These are phyloP conservation scores for Tenthredo mesomela DNA, from an alignment of 2,888 invertebrate species.

Conservation along the genomic window DNA sequence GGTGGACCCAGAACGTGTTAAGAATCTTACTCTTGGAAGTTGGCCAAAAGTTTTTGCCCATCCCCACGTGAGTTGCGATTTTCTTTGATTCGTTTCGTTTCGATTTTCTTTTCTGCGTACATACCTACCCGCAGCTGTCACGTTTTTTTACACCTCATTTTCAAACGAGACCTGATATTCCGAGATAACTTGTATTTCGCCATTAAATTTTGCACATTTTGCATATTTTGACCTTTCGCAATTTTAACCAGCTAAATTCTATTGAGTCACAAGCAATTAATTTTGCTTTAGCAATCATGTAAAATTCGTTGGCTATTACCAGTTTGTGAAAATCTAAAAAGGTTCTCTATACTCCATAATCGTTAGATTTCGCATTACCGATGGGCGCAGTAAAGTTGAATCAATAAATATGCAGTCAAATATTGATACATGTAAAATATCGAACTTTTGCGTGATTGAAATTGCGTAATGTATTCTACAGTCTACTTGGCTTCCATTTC, in stretches of 20 bases:
- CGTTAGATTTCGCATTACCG: neutral
- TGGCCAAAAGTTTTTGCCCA: constrained; percentile 26
- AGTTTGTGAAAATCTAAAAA: too few species aligned
- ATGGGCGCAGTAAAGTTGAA: neutral
- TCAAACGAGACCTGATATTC: neutral
- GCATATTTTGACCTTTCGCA: neutral
- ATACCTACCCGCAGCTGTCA: neutral
- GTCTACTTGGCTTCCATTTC: neutral
- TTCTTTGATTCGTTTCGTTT: constrained; percentile 30
- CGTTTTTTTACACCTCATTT: neutral
- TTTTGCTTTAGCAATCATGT: neutral
- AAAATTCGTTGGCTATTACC: neutral
- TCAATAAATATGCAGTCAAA: neutral
- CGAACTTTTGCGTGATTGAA: constrained; percentile 16
- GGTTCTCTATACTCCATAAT: too few species aligned
- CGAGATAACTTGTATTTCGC: neutral
- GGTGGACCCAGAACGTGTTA: constrained; percentile 28
- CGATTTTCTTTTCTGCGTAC: neutral
- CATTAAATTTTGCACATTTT: neutral
- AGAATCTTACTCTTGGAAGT: constrained; percentile 32
- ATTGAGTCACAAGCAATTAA: neutral
- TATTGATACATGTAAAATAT: neutral
- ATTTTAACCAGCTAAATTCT: neutral
- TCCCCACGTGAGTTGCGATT: constrained; percentile 8
- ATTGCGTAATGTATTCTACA: constrained; percentile 2